Conservation (phyloP, 2,888 invertebrate species). For the Pterostichus niger region DNA sequence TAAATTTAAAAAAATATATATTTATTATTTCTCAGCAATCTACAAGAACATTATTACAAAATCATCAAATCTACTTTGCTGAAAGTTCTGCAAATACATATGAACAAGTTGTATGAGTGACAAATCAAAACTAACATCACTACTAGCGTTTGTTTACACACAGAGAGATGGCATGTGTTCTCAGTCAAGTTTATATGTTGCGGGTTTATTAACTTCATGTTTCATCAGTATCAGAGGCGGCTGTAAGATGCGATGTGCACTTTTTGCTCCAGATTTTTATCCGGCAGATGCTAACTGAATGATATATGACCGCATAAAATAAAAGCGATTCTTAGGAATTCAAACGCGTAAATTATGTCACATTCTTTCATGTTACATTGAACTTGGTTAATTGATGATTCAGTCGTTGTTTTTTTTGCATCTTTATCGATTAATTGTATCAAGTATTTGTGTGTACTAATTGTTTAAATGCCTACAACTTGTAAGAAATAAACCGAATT, state of each 20-base stretch:
- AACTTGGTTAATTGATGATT: constrained; percentile 11
- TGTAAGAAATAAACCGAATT: not conserved
- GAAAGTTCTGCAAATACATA: not conserved
- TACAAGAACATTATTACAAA: too few species aligned
- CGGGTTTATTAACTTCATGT: constrained; percentile 27
- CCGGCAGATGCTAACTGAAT: constrained; percentile 34
- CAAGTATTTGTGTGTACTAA: not conserved
- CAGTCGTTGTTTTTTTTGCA: not conserved
- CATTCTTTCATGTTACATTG: constrained; percentile 8
- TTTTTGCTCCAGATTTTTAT: constrained; percentile 29
- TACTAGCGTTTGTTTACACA: constrained; percentile 1
- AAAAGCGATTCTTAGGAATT: constrained; percentile 35
- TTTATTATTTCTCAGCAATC: too few species aligned
- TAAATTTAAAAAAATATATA: too few species aligned
- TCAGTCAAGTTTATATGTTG: constrained; percentile 26
- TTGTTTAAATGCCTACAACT: too few species aligned
- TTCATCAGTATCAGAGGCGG: constrained; percentile 22
- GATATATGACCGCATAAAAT: constrained; percentile 33
- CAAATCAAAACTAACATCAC: constrained; percentile 5
- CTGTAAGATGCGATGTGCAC: constrained; percentile 26
- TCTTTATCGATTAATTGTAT: constrained; percentile 11
- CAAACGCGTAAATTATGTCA: constrained; percentile 16
- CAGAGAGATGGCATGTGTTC: constrained; percentile 4
- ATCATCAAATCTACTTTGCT: not conserved
- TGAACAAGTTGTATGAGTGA: constrained; percentile 3